Conservation (phyloP, 2,888 invertebrate species). For the Catotricha subobsoleta region DNA sequence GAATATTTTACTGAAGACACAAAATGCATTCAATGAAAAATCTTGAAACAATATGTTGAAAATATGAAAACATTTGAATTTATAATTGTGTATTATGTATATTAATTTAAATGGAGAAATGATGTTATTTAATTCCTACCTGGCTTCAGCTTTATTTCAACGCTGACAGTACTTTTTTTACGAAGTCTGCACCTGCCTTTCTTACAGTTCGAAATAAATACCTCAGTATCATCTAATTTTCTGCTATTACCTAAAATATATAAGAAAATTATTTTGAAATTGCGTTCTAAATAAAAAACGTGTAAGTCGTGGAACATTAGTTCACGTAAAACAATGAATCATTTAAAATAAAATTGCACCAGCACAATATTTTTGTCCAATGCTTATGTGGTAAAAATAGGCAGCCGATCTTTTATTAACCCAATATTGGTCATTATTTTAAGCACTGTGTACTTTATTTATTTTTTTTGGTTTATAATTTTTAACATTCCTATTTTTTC, state of each 20-base stretch:
- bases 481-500: no score
- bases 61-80: background rate
- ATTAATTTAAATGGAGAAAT: no score
- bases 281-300: no score
- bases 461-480: no score
- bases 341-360: background rate
- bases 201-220: constrained; percentile 41
- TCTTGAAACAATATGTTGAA: constrained; percentile 6
- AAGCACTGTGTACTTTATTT: no score
- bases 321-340: background rate
- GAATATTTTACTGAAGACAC: background rate
- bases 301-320: background rate
- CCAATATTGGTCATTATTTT: no score
- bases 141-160: constrained; percentile 36
- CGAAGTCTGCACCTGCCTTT: constrained; percentile 45
- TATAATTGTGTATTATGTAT: no score
- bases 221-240: constrained; percentile 29
- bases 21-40: background rate
- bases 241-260: constrained; percentile 12
- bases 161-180: constrained; percentile 36
- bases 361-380: no score
- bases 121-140: constrained; percentile 2
- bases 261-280: background rate
- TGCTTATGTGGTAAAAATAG: no score
- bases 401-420: no score